Evolutionary conservation across 1,140 invertebrate species (phyloP), one percentile per base, ranked within the genome.

Genomic region (Phenacoccus solenopsis): DNA sequence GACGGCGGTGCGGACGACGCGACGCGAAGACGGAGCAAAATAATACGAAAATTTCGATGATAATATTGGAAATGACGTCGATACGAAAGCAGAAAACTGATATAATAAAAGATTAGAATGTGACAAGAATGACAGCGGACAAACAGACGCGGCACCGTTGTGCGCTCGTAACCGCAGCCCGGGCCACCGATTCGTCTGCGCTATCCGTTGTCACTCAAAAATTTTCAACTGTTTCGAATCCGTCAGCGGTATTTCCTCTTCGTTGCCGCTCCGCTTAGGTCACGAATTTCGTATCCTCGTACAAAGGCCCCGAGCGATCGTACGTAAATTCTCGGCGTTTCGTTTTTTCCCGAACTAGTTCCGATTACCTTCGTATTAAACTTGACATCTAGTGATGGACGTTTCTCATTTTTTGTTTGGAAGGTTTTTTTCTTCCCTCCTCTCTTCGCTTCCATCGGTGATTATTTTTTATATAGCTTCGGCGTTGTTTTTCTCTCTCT

Each of bases 51-150:
- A 64, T 64, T 64, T 64, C 25, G 59, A 64, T 64, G 59, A 64
- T 64, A 64, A 64, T 64, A 64, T 64, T 64, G 59, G 25, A 64
- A 64, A 64, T 20, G 59, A 64, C 59, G 59, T 64, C 59, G 59
- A 64, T 64, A 64, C 59, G 59, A 64, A 64, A 64, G 59, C 59
- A 64, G 59, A 64, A 64, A 64, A 64, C 59, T 64, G 59, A 64
- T 64, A 27, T 64, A 64, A 24, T 25, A 64, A 64, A 64, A 64
- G 59, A 64, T 64, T 64, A 27, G 59, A 64, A 64, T 64, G 59
- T 64, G 59, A 64, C 59, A 64, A 64, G 59, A 64, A 27, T 64
- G 59, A 64, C 59, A 64, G 59, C 59, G 59, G 59, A 64, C 59
- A 64, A 64, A 64, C 59, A 64, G 4, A 27, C 10, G 25, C 12